Conservation (phyloP, 2,888 invertebrate genomes). For the Bimastos eiseni region DNA sequence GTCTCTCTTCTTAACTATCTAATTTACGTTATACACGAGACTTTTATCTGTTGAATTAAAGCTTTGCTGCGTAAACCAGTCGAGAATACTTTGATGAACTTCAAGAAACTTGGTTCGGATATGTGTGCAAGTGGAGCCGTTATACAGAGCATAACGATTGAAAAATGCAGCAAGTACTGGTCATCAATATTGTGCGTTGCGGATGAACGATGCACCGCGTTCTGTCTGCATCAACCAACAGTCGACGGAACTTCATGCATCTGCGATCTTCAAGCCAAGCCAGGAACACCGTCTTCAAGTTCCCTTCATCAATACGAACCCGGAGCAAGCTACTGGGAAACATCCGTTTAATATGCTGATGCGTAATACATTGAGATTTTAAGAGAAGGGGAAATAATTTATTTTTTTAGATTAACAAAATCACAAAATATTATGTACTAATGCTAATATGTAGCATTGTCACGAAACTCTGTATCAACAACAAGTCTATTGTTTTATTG, state of each 20-base stretch:
- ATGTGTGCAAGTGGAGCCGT: not conserved
- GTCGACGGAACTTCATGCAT: not conserved
- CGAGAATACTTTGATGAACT: not conserved
- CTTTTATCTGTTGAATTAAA: not conserved
- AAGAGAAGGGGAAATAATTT: too few relatives aligned
- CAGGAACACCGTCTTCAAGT: constrained; percentile 4
- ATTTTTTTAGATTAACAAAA: too few relatives aligned
- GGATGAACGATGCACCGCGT: not conserved
- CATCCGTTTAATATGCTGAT: too few relatives aligned
- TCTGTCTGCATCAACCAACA: not conserved
- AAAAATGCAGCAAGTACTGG: not conserved
- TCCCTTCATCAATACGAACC: not conserved
- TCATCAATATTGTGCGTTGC: not conserved
- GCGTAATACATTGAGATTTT: too few relatives aligned
- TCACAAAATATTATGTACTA: too few relatives aligned
- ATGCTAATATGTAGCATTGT: too few relatives aligned
- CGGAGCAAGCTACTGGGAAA: constrained; percentile 17
- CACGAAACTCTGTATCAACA: too few relatives aligned
- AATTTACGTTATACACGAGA: not conserved
- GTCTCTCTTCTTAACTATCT: too few relatives aligned
- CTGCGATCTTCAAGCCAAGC: constrained; percentile 22
- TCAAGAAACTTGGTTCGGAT: not conserved
- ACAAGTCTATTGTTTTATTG: too few relatives aligned
- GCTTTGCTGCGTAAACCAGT: not conserved
- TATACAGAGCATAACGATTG: not conserved